Conservation (phyloP, 2,113 vertebrate species). For the Halichoerus grypus region DNA sequence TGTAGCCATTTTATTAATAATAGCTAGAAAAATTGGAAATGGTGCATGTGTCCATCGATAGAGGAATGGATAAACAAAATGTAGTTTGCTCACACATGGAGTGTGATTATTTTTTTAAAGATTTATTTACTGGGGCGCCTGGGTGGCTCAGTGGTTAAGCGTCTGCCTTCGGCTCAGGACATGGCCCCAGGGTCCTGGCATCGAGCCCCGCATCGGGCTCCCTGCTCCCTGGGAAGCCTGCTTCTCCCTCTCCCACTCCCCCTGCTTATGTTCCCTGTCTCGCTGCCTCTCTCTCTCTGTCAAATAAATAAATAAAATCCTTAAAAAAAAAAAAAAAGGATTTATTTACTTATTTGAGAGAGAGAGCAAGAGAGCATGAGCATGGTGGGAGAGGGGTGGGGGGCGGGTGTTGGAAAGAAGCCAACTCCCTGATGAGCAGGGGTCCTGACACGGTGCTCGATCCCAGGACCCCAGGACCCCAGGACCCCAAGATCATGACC, state of each 20-base stretch:
- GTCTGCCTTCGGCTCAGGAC: no score
- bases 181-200: no score
- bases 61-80: neutral
- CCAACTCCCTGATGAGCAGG: neutral
- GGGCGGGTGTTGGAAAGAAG: neutral
- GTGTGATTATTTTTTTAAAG: neutral
- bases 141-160: no score
- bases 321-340: neutral
- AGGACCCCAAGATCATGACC: neutral
- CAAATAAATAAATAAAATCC: no score
- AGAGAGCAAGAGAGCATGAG: neutral
- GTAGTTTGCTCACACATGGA: neutral
- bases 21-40: neutral
- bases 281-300: no score
- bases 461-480: neutral
- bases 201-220: no score
- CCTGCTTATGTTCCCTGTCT: no score
- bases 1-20: neutral
- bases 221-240: no score
- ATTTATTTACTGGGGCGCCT: no score
- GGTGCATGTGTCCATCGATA: neutral
- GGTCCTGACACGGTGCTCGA: neutral
- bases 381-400: neutral
- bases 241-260: no score
- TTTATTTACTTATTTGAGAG: neutral